These are phyloP conservation scores for Prenolepis imparis DNA, from an alignment of 2,888 invertebrate genomes.

Conservation along the genomic window DNA sequence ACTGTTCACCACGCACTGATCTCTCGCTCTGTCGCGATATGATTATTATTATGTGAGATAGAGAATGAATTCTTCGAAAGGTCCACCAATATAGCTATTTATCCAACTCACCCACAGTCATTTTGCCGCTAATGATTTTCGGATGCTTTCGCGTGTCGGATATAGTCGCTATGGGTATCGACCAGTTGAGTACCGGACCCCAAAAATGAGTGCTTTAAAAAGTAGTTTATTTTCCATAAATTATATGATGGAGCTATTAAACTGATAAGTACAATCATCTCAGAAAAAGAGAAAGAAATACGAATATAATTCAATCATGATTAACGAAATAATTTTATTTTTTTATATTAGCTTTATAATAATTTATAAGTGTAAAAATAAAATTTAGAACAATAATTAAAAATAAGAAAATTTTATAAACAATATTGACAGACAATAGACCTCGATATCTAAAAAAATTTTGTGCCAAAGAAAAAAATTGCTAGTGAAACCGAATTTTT, in stretches of 20 bases:
- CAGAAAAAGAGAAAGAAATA: not conserved
- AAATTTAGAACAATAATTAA: not conserved
- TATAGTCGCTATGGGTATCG: constrained; percentile 97
- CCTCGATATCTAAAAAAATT: not conserved
- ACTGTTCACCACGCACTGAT: constrained; percentile 26
- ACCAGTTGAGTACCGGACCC: constrained; percentile 99
- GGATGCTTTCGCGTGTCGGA: constrained; percentile 96
- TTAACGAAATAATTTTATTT: not conserved
- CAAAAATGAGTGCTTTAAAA: constrained; percentile 96
- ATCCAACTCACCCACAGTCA: constrained; percentile 93
- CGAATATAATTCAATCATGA: not conserved
- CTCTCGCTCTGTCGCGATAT: constrained; percentile 57
- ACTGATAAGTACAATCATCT: not conserved
- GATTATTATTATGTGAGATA: constrained; percentile 69
- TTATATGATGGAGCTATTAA: constrained; percentile 32
- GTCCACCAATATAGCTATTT: constrained; percentile 44
- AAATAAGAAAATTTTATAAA: constrained; percentile 1
- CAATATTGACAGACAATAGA: not conserved
- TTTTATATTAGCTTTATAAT: not conserved
- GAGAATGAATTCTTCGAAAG: constrained; percentile 72
- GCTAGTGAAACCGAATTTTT: not conserved
- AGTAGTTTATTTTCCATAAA: constrained; percentile 65
- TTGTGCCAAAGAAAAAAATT: not conserved
- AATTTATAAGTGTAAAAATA: not conserved
- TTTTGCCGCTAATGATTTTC: constrained; percentile 97